Evolutionary conservation across 1,140 invertebrate species (phyloP).

Genomic region (Leptinotarsa texana): DNA sequence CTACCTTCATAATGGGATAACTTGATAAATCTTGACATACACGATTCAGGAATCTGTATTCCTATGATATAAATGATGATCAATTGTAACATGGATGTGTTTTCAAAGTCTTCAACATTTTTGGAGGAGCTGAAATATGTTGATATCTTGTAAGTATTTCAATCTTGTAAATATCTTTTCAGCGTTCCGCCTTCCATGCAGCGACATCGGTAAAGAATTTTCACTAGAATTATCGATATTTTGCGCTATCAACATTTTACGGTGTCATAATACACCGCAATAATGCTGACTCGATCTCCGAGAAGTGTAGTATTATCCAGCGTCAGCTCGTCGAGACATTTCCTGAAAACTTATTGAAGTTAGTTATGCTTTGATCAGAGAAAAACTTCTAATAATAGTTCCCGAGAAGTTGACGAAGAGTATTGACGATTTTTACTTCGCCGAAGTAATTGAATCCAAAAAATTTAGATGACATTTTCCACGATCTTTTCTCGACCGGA

Average conservation of each 20-base stretch:
- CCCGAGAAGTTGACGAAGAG: slow-evolving; percentile 11
- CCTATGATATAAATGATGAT: no score
- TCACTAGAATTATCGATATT: neutral
- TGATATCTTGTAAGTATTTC: no score
- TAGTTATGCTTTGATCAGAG: slow-evolving; percentile 11
- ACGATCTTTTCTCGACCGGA: no score
- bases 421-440: slow-evolving; percentile 6
- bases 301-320: slow-evolving; percentile 7
- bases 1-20: no score
- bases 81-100: no score
- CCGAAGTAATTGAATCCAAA: neutral
- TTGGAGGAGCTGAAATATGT: no score
- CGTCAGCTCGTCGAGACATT: slow-evolving; percentile 21
- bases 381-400: neutral
- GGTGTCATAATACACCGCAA: slow-evolving; percentile 14
- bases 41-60: no score
- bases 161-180: no score
- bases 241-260: slow-evolving; percentile 8
- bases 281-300: slow-evolving; percentile 19
- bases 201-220: no score
- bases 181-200: no score
- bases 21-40: no score
- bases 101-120: no score
- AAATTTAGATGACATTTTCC: neutral
- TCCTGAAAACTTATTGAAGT: slow-evolving; percentile 18